Percentiles rank a stretch among this genome's conserved stretches.
Conservation (phyloP, 1,140 invertebrate genomes). For the Ladona fulva region DNA sequence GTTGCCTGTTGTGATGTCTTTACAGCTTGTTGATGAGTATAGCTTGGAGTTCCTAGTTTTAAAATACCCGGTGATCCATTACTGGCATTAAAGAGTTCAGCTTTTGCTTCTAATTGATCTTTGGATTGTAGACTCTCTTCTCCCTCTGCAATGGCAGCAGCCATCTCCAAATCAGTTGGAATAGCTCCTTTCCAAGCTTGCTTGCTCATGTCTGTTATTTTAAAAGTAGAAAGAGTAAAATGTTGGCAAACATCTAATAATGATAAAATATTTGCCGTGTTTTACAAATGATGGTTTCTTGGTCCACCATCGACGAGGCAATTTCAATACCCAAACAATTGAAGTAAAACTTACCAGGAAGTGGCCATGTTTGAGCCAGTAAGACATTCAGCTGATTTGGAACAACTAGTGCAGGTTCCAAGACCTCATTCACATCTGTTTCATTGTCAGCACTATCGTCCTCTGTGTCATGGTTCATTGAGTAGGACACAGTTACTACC, state of each 20-base stretch:
- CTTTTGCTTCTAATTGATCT: slow-evolving; percentile 1
- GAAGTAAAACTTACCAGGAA: neutral
- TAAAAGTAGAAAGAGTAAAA: too few relatives aligned
- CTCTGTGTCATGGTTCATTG: slow-evolving; percentile 32
- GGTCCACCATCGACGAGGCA: too few relatives aligned
- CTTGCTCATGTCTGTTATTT: neutral
- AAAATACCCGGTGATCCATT: neutral
- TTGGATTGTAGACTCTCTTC: neutral
- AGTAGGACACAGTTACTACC: slow-evolving; percentile 44
- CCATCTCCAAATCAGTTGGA: neutral
- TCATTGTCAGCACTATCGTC: slow-evolving; percentile 15
- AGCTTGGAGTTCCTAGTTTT: neutral
- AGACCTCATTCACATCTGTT: neutral
- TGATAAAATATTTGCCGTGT: too few relatives aligned
- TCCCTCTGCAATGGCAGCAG: neutral
- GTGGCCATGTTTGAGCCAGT: neutral
- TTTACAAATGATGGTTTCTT: too few relatives aligned
- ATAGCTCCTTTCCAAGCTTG: neutral
- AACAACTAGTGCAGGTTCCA: neutral
- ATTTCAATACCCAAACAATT: too few relatives aligned
- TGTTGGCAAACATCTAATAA: too few relatives aligned
- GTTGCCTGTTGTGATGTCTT: slow-evolving; percentile 47
- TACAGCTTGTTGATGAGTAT: slow-evolving; percentile 53
- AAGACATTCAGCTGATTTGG: neutral
- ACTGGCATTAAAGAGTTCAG: neutral